These are phyloP conservation scores for Luperina nickerlii DNA, from an alignment of 2,888 invertebrate genomes.

Conservation along the genomic window DNA sequence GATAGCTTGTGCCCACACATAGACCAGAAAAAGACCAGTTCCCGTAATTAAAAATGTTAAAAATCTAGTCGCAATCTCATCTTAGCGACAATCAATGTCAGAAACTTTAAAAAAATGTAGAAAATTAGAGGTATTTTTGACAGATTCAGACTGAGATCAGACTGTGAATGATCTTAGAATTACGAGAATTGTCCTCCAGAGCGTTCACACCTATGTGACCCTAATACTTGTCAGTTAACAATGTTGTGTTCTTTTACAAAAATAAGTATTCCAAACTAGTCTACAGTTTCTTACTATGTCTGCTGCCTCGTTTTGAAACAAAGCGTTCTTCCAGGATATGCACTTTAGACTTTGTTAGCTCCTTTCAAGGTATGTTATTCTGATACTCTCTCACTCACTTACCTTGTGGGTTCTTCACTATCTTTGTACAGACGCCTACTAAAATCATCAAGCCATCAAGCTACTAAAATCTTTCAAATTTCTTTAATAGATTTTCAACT, in stretches of 20 bases:
- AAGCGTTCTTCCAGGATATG: constrained; percentile 37
- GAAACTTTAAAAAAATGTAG: neutral
- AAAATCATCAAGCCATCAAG: no score
- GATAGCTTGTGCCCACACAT: neutral
- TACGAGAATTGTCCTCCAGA: neutral
- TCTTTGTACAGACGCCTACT: constrained; percentile 12
- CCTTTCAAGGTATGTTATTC: constrained; percentile 49
- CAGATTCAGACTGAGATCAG: neutral
- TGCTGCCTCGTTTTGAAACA: constrained; percentile 32
- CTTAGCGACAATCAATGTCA: neutral
- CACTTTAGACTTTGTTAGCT: constrained; percentile 35
- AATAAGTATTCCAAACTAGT: neutral
- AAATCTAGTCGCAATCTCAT: neutral
- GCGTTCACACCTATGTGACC: neutral
- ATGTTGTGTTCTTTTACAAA: constrained; percentile 1
- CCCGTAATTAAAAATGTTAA: neutral
- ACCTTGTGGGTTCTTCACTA: constrained; percentile 17
- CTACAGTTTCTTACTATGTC: constrained; percentile 1
- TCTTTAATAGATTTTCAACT: no score
- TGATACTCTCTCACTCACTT: constrained; percentile 36
- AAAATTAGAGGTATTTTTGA: neutral
- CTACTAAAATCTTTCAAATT: no score
- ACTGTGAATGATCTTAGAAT: neutral
- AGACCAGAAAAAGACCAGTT: neutral
- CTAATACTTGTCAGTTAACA: neutral